Evolutionary conservation across 2,888 invertebrate species (phyloP).

Genomic region (Encarsia formosa): DNA sequence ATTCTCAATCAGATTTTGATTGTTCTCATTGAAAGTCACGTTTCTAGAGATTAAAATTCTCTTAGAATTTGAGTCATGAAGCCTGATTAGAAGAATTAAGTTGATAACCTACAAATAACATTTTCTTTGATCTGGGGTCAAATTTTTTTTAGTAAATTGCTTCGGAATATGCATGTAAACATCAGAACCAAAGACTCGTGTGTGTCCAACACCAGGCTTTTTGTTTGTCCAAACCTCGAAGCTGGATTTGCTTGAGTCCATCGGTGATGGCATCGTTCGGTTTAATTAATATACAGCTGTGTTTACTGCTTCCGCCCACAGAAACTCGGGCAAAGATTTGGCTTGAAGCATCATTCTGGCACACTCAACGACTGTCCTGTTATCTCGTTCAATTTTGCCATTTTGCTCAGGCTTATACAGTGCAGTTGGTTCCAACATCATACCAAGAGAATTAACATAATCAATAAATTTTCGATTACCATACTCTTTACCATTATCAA

Average conservation of each 20-base stretch:
- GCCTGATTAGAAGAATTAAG: neutral
- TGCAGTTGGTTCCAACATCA: neutral
- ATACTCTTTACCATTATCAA: slow-evolving; percentile 1
- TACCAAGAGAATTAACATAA: neutral
- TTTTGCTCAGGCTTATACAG: slow-evolving; percentile 2
- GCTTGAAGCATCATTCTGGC: neutral
- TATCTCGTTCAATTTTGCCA: neutral
- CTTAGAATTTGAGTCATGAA: neutral
- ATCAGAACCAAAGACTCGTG: neutral
- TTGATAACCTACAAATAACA: neutral
- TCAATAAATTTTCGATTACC: neutral
- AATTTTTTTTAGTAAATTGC: neutral
- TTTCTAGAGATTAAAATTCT: neutral
- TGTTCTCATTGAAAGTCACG: neutral
- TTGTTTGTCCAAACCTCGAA: neutral
- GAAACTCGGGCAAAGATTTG: neutral
- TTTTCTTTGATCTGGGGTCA: neutral
- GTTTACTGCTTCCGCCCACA: neutral
- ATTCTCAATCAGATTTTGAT: too few species aligned
- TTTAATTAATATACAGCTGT: neutral
- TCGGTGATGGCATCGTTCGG: neutral
- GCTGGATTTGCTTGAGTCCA: neutral
- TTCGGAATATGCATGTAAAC: neutral
- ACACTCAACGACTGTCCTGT: neutral
- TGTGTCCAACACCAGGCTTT: neutral